phyloP scores from a whole-genome alignment of 2,888 invertebrate species.

The Acanthosepion esculentum region DNA sequence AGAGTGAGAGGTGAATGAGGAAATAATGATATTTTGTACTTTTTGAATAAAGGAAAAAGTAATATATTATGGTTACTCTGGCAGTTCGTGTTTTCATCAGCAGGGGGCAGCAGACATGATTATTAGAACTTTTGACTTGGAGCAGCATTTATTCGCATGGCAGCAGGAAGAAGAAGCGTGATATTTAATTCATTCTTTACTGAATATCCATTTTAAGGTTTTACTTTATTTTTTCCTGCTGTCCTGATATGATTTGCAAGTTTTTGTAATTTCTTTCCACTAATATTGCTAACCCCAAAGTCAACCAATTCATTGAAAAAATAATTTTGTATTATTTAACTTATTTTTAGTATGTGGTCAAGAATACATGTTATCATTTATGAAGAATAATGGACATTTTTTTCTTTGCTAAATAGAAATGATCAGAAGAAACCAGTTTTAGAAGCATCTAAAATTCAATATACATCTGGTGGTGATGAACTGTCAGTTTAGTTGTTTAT shows the following conservation, averaged over 20 bases:
- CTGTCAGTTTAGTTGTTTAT: no score
- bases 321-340: not conserved
- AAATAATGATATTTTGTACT: not conserved
- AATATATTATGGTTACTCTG: not conserved
- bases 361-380: not conserved
- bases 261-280: not conserved
- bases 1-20: not conserved
- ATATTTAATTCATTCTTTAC: not conserved
- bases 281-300: not conserved
- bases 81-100: not conserved
- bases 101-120: constrained; percentile 21
- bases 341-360: not conserved
- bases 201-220: not conserved
- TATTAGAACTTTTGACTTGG: not conserved
- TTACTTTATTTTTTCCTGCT: not conserved
- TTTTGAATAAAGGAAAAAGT: not conserved
- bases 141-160: no score
- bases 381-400: not conserved
- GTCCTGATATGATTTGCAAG: not conserved
- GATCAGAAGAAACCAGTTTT: no score
- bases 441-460: no score
- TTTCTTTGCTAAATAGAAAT: not conserved
- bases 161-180: not conserved
- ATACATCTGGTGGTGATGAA: no score
- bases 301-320: not conserved